These are phyloP conservation scores for Orientallactaga sibirica DNA, from an alignment of 2,797 vertebrate species.

Conservation along the genomic window DNA sequence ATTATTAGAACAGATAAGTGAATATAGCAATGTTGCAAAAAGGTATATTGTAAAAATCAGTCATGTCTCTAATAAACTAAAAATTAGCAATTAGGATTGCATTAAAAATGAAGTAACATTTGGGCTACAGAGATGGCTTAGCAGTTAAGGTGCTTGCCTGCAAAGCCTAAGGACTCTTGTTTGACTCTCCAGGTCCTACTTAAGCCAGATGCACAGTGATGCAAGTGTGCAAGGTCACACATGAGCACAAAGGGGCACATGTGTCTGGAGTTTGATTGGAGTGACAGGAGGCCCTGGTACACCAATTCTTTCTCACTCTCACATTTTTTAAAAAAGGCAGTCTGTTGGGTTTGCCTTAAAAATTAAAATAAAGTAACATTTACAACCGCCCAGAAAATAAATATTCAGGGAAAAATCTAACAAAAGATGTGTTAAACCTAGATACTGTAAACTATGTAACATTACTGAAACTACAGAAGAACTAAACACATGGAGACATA, in stretches of 20 bases:
- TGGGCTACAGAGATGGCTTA: neutral
- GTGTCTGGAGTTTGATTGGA: too few species aligned
- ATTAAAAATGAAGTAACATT: constrained; percentile 54
- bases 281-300: too few species aligned
- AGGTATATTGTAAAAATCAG: neutral
- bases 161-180: too few species aligned
- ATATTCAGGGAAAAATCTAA: neutral
- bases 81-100: neutral
- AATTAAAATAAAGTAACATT: constrained; percentile 10
- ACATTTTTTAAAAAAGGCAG: too few species aligned
- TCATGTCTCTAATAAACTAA: neutral
- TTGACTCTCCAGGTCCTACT: too few species aligned
- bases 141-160: too few species aligned
- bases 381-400: neutral
- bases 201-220: too few species aligned
- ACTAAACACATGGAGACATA: neutral
- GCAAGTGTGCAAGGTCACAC: too few species aligned
- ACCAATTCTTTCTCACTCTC: too few species aligned
- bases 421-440: neutral
- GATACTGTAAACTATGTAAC: neutral
- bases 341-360: neutral
- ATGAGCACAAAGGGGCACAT: too few species aligned
- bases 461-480: constrained; percentile 13
- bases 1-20: neutral
- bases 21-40: neutral